Evolutionary conservation across 2,888 invertebrate species (phyloP), one percentile per base, ranked within the genome.

Genomic region (Chloromyia formosa): DNA sequence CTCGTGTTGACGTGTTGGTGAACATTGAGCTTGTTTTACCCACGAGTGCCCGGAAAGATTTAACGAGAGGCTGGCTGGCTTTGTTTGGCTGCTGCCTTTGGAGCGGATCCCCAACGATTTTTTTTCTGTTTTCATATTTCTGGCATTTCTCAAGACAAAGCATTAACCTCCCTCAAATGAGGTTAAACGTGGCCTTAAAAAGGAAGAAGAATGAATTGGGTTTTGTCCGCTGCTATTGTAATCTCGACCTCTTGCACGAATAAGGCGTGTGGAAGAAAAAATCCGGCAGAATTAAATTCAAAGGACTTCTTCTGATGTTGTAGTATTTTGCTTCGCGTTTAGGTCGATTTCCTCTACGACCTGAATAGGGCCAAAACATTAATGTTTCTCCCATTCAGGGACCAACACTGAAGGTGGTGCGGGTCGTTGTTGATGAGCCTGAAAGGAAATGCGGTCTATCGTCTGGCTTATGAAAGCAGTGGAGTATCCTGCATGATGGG

Each of bases 21-120:
- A 62, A 27, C 71, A 76, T 71, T 62, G 58, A 69, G 71, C 75
- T 56, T 62, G 71, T 71, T 75, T 74, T 71, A 42, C 22, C n/a
- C 27, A 35, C 27, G n/a, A 66, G 14, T 10, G 64, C 66, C 54
- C 56, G 16, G 49, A 72, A 72, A 53, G 53, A 71, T 53, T 58
- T n/a, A 42, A 62, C 35, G 45, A 22, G 45, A 49, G 20, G 4
- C 23, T 45, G 27, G 7, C 27, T 35, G 3, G 20, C 35, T 64
- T 64, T 64, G 64, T 42, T 64, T 64, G 16, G 27, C n/a, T 49
- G 22, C 14, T 66, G 20, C 49, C 42, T 23, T 45, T 42, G 2
- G 3, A 35, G 7, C 49, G 22, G 42, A 49, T 10, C 49, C 3
- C 12, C 5, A 3, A 22, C 45, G 64, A 66, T n/a, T n/a, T 66